phyloP scores from a whole-genome alignment of 2,888 invertebrate genomes.

The Nematopogon swammerdamellus region DNA sequence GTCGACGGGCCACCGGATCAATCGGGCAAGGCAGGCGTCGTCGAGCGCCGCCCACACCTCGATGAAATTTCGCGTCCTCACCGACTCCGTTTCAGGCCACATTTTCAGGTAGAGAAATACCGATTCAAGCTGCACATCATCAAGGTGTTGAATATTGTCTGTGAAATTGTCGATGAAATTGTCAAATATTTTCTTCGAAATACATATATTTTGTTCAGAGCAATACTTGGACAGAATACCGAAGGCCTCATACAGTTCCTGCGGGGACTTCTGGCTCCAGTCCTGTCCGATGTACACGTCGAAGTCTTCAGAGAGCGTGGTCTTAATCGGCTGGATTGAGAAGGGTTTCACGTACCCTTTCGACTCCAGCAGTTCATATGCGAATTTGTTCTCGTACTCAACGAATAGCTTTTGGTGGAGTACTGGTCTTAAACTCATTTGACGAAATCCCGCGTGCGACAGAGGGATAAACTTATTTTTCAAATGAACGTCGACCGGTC shows the following conservation, averaged over 20 bases:
- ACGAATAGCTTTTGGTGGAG: background rate
- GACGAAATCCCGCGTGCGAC: too few species aligned
- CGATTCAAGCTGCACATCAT: conserved; percentile 53
- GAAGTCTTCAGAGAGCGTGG: conserved; percentile 17
- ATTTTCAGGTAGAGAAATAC: conserved; percentile 47
- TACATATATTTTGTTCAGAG: conserved; percentile 25
- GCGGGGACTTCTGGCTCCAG: conserved; percentile 22
- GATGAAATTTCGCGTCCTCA: conserved; percentile 55
- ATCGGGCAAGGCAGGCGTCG: conserved; percentile 53
- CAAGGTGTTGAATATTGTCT: conserved; percentile 50
- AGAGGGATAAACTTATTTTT: too few species aligned
- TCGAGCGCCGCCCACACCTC: conserved; percentile 68
- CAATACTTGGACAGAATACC: conserved; percentile 29
- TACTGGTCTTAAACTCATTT: too few species aligned
- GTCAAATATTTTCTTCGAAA: conserved; percentile 35
- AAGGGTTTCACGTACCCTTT: background rate
- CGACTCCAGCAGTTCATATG: background rate
- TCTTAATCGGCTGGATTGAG: background rate
- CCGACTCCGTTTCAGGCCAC: conserved; percentile 49
- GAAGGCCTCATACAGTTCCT: conserved; percentile 28
- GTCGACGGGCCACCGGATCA: conserved; percentile 47
- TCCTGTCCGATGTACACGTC: conserved; percentile 21
- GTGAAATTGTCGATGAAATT: conserved; percentile 37
- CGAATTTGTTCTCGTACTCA: background rate
- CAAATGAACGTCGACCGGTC: too few species aligned